Evolutionary conservation across 2,113 vertebrate genomes (phyloP), one percentile per base, ranked within the genome.

Genomic region (Oncorhynchus gorbuscha): DNA sequence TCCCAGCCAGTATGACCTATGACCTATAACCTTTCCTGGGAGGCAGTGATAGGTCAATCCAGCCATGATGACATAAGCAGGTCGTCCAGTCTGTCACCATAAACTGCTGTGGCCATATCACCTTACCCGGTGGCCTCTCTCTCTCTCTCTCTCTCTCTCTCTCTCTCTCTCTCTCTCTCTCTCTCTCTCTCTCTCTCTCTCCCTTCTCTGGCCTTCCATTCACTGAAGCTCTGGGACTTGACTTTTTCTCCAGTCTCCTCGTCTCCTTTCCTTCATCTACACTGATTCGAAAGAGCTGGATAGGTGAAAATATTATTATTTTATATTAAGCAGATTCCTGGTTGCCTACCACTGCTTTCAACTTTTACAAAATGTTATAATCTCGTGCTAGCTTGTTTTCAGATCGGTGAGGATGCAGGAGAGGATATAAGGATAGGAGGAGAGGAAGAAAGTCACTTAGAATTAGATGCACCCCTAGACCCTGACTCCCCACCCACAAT

Each of bases 381-480:
- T 58, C 1, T 58, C 39, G 9, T 45, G 39, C 8, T 45, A 45
- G 39, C 39, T 45, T 45, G 9, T 45, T 45, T 45, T 45, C 39
- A 45, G 39, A 45, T 45, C 9, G 9, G 9, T 45, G 39, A 2
- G 39, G 39, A 45, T 45, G 9, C 2, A 45, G 39, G 39, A 45
- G 39, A 45, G 9, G 39, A 45, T 45, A 11, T 45, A 45, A 2
- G 39, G 39, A 45, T 55, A 55, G 3, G 49, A 55, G 49, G 14
- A 16, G 12, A 55, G 49, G 49, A 55, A 18, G 39, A 45, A 45
- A 11, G 7, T 4, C n/a, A 64, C 61, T 64, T 64, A 16, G 74
- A 77, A 83, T 68, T 62, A 69, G 79, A 87, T 73, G 79, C 82
- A 49, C 59, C 78, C 73, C 83, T 61, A n/a, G 73, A 76, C 58